Conservation (phyloP, 2,888 invertebrate genomes). For the Mantis religiosa region DNA sequence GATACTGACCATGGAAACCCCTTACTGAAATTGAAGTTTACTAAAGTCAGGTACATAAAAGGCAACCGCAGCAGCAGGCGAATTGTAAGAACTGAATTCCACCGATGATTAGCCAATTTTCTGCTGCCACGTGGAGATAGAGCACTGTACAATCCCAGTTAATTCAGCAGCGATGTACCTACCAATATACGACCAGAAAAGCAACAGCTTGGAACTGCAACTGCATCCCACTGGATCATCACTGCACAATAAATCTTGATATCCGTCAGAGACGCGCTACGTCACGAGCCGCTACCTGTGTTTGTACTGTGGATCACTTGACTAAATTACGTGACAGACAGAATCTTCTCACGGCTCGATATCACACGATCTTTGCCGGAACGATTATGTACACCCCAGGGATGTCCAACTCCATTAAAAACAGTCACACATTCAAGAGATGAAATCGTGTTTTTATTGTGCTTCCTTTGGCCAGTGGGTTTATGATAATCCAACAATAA, state of each 20-base stretch:
- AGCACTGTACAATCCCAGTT: neutral
- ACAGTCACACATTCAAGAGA: neutral
- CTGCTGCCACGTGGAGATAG: too few species aligned
- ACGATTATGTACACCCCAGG: neutral
- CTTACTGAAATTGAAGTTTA: too few species aligned
- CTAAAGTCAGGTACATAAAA: too few species aligned
- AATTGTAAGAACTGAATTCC: too few species aligned
- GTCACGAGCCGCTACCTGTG: neutral
- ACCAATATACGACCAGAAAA: neutral
- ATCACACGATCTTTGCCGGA: neutral
- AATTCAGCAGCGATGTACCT: neutral
- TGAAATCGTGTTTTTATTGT: neutral
- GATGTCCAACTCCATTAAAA: neutral
- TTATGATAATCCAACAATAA: too few species aligned
- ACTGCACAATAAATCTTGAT: neutral
- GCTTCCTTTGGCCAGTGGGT: too few species aligned
- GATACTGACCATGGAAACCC: too few species aligned
- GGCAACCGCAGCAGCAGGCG: too few species aligned
- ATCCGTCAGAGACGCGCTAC: neutral
- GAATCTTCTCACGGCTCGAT: neutral
- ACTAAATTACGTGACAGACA: neutral
- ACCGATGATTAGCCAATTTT: too few species aligned
- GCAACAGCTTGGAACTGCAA: neutral
- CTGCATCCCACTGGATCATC: neutral
- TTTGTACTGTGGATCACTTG: neutral